Evolutionary conservation across 2,797 vertebrate genomes (phyloP).

Genomic region (Platalea minor): DNA sequence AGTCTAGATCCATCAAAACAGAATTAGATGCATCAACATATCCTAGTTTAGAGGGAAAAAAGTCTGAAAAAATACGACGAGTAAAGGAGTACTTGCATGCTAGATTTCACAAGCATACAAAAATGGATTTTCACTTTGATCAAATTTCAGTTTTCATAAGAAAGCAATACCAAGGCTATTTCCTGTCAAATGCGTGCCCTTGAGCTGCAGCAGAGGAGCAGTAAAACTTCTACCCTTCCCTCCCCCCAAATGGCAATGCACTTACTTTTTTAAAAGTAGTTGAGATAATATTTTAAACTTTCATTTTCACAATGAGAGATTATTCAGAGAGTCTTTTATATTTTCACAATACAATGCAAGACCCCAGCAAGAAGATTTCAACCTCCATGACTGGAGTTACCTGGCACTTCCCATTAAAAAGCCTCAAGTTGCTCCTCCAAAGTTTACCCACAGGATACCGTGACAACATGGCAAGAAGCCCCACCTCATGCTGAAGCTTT

Average conservation of each 20-base stretch:
- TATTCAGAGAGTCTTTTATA: background rate
- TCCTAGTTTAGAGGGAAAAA: background rate
- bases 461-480: background rate
- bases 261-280: background rate
- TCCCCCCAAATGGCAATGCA: background rate
- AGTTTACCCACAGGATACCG: fast-evolving
- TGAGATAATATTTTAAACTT: background rate
- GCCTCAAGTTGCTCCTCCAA: background rate
- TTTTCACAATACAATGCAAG: background rate
- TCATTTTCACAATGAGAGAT: background rate
- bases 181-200: background rate
- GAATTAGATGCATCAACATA: background rate
- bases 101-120: background rate
- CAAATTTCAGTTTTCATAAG: background rate
- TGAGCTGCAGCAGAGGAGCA: background rate
- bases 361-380: background rate
- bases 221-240: background rate
- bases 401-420: background rate
- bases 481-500: background rate
- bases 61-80: background rate
- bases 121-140: background rate
- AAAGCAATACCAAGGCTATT: constrained; percentile 12
- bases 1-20: background rate
- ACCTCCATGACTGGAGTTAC: background rate
- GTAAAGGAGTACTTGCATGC: background rate